Evolutionary conservation across 64 coral and sea anemone genomes (phyloP).

Genomic region (Stichodactyla helianthus): DNA sequence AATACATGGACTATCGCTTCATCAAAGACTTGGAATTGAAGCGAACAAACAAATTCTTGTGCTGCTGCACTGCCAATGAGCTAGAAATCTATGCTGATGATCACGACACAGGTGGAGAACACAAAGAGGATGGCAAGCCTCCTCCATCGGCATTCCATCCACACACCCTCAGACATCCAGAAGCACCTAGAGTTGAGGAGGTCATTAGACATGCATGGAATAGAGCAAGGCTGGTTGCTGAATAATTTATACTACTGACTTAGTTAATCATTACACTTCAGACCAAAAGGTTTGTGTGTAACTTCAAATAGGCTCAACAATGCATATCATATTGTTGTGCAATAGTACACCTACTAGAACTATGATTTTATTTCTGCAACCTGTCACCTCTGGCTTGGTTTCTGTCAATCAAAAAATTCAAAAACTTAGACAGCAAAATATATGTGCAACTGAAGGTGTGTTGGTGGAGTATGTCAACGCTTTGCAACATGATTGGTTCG

Average conservation of each 20-base stretch:
- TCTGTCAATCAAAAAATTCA: too few species aligned
- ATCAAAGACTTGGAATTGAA: conserved; percentile 97
- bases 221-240: conserved; percentile 76
- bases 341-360: too few species aligned
- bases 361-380: too few species aligned
- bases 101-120: conserved; percentile 57
- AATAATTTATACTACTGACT: conserved; percentile 23
- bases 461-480: too few species aligned
- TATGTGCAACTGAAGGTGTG: too few species aligned
- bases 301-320: too few species aligned
- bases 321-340: too few species aligned
- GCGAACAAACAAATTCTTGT: conserved; percentile 67
- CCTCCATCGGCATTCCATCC: conserved; percentile 77
- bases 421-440: too few species aligned
- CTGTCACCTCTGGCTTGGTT: too few species aligned
- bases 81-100: conserved; percentile 94
- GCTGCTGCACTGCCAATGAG: conserved; percentile 75
- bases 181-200: conserved; percentile 81
- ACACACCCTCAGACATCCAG: conserved; percentile 87
- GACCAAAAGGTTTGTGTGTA: too few species aligned
- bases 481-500: too few species aligned
- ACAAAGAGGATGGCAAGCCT: conserved; percentile 64
- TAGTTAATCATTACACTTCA: too few species aligned
- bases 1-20: conserved; percentile 98
- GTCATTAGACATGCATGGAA: conserved; percentile 92